Conservation (phyloP, 2,113 vertebrate species). For the Prinia subflava region DNA sequence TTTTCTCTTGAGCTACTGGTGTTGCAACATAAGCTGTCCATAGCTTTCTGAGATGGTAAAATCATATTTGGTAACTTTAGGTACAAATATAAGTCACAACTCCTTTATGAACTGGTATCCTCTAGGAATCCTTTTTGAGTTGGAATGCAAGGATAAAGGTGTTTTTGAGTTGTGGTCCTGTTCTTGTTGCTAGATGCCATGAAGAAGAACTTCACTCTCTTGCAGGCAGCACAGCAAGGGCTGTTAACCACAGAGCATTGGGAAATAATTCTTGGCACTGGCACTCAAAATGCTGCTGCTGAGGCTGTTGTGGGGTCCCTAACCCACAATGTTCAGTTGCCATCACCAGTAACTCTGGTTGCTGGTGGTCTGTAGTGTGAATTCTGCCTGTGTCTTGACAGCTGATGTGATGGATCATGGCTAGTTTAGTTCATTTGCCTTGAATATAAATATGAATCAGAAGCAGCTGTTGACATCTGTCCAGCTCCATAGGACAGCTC, state of each 20-base stretch:
- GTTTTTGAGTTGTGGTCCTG: background rate
- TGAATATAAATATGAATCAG: background rate
- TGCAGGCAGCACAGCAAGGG: background rate
- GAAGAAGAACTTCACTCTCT: background rate
- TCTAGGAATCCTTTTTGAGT: background rate
- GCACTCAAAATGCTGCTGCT: background rate
- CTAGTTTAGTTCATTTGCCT: background rate
- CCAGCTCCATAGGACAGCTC: background rate
- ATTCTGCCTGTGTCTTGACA: background rate
- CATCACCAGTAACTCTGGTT: background rate
- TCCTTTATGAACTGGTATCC: background rate
- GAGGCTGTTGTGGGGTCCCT: background rate
- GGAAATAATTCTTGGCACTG: background rate
- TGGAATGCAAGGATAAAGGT: background rate
- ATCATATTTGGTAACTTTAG: background rate
- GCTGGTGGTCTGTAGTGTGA: background rate
- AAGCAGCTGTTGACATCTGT: background rate
- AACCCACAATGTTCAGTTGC: background rate
- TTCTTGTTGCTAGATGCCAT: background rate
- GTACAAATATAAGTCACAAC: background rate
- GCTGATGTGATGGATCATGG: background rate
- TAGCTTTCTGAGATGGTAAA: background rate
- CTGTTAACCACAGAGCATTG: background rate
- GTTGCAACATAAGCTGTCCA: background rate
- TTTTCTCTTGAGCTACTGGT: background rate